Evolutionary conservation across 2,797 vertebrate species (phyloP).

Genomic region (Hydrocynus forskahlii): DNA sequence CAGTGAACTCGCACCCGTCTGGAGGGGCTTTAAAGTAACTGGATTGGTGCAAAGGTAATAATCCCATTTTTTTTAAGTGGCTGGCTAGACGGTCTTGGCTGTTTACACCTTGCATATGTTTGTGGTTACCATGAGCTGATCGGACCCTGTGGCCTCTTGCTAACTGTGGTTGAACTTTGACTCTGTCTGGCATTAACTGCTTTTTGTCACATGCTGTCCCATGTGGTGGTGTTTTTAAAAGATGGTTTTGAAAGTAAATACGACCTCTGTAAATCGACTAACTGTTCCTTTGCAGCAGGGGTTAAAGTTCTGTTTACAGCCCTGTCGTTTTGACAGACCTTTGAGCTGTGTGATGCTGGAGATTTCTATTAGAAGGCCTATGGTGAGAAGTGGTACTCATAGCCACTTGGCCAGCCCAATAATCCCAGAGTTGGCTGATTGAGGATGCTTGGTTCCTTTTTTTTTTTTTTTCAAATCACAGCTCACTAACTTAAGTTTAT

Average conservation of each 20-base stretch:
- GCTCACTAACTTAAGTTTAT: neutral
- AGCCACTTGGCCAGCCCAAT: neutral
- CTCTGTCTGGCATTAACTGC: neutral
- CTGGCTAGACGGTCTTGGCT: conserved; percentile 4
- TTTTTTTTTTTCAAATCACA: too few relatives aligned
- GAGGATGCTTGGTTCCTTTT: neutral
- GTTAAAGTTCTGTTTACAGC: conserved; percentile 16
- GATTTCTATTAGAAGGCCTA: neutral
- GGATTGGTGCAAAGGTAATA: conserved; percentile 27
- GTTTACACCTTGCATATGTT: conserved; percentile 22
- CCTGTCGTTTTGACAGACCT: neutral
- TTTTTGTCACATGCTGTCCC: neutral
- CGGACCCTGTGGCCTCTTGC: neutral
- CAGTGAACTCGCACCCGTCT: conserved; percentile 29
- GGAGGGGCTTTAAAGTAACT: conserved; percentile 20
- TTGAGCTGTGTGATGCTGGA: neutral
- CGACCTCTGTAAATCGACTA: neutral
- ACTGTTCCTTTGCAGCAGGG: neutral
- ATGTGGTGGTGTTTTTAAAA: neutral
- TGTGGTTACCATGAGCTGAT: conserved; percentile 21
- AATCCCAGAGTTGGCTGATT: neutral
- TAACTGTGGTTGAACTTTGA: conserved; percentile 19
- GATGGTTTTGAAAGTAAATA: conserved; percentile 15
- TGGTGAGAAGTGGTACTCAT: neutral
- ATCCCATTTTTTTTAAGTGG: conserved; percentile 6